Evolutionary conservation across 2,797 vertebrate genomes (phyloP), one percentile per base, ranked within the genome.

Genomic region (Arremon aurantiirostris): DNA sequence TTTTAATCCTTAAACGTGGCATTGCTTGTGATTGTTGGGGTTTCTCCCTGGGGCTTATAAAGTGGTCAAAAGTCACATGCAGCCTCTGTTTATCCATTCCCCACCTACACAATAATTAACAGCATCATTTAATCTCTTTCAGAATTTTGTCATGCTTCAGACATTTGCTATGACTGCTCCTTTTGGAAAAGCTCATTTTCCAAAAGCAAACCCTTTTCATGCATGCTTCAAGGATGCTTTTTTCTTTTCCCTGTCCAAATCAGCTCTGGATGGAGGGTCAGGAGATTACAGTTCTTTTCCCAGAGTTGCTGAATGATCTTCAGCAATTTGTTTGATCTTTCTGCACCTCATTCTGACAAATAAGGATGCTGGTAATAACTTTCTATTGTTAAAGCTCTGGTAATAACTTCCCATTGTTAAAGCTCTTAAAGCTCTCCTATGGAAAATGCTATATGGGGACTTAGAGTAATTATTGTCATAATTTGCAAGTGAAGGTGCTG

Each of bases 391-490:
- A 89, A 84, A 44, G 83, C 90, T 65, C 73, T 88, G 82, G 92
- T 96, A 96, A 96, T 95, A 93, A 95, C 78, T 95, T 92, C 52
- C 79, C 49, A 89, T 96, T 96, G 95, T 96, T 92, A 84, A 86
- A 86, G 72, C 90, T 86, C 57, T 73, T 87, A 59, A 81, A 90
- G 81, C 80, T 82, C 75, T 87, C 6, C 1, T 75, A 68, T 68
- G 52, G 93, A 65, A 93, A 90, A 60, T 61, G 83, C 86, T 92
- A 0, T 71, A 81, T 61, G 46, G 64, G 71, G 75, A 92, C 75
- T 56, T 60, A 9, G 42, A 86, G 72, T 92, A 93, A 95, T 96
- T 95, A 86, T 66, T 78, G 91, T 78, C 71, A 86, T 82, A 37
- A 15, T 71, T 85, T n/a, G 70, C 50, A 78, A 92, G 89, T 1